Conservation (phyloP, 2,797 vertebrate species). For the Coluber constrictor region DNA sequence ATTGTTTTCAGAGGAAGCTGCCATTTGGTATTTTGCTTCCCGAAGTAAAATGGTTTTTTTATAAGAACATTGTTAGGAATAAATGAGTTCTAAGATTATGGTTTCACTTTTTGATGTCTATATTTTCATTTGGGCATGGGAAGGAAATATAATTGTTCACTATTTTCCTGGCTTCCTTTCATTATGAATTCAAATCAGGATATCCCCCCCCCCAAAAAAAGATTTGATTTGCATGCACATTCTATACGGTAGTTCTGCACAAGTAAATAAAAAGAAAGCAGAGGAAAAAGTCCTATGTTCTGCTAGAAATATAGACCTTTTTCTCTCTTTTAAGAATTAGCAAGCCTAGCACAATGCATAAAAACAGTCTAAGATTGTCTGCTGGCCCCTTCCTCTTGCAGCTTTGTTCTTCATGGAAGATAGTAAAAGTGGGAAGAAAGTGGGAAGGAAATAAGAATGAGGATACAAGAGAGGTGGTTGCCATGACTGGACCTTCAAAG, state of each 20-base stretch:
- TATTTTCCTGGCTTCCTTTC: neutral
- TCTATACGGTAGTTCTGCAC: neutral
- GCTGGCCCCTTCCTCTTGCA: neutral
- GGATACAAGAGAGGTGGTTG: neutral
- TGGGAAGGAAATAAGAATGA: neutral
- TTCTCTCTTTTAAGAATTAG: neutral
- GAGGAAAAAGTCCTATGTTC: neutral
- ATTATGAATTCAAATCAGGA: neutral
- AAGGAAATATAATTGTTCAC: neutral
- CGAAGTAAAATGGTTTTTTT: neutral
- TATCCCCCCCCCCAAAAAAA: neutral
- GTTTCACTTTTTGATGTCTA: neutral
- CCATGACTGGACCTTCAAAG: neutral
- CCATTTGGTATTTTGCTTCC: slow-evolving; percentile 3
- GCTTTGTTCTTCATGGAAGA: neutral
- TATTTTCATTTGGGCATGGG: neutral
- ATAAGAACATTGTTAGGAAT: neutral
- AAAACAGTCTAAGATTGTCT: neutral
- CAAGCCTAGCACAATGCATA: neutral
- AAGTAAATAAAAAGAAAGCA: neutral
- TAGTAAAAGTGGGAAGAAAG: neutral
- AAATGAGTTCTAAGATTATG: neutral
- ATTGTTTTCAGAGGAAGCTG: slow-evolving; percentile 19
- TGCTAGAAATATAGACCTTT: neutral
- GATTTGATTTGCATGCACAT: neutral